A percentile compares a stretch with the other conserved stretches of the same genome.
Evolutionary conservation across 2,888 invertebrate species (phyloP).

Genomic region (Drosophila colorata): DNA sequence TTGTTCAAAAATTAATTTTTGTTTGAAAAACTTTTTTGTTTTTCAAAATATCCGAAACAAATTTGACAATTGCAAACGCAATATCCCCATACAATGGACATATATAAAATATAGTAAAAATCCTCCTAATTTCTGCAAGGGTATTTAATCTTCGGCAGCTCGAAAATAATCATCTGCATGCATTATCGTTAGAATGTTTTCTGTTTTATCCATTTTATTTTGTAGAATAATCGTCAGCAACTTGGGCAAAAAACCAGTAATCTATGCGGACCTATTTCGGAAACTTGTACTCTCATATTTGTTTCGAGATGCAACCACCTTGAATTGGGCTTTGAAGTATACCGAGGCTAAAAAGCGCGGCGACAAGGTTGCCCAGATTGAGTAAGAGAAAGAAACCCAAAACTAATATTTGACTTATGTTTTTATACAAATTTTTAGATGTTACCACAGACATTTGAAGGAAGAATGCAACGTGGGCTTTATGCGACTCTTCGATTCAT

Average conservation of each 20-base stretch:
- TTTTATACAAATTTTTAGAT: conserved; percentile 31
- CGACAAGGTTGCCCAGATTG: conserved; percentile 47
- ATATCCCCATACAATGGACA: too few relatives aligned
- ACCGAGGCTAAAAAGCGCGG: conserved; percentile 33
- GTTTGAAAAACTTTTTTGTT: too few relatives aligned
- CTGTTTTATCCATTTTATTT: background rate
- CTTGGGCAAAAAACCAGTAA: conserved; percentile 30
- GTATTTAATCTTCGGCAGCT: background rate
- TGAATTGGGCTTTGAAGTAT: conserved; percentile 51
- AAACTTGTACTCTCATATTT: conserved; percentile 55
- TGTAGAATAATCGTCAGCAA: conserved; percentile 39
- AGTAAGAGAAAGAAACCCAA: conserved; percentile 29
- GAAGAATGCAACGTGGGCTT: conserved; percentile 71
- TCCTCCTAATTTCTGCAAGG: background rate
- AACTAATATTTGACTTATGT: background rate
- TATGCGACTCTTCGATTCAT: conserved; percentile 62
- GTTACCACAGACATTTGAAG: conserved; percentile 46
- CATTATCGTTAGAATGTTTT: background rate
- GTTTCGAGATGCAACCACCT: conserved; percentile 58
- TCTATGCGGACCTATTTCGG: conserved; percentile 32
- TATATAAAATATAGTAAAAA: too few relatives aligned
- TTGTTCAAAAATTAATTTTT: too few relatives aligned
- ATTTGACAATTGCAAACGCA: too few relatives aligned
- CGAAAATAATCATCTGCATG: background rate
- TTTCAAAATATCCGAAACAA: too few relatives aligned